These are phyloP conservation scores for Eira barbara DNA, from an alignment of 2,113 vertebrate genomes.

Conservation along the genomic window DNA sequence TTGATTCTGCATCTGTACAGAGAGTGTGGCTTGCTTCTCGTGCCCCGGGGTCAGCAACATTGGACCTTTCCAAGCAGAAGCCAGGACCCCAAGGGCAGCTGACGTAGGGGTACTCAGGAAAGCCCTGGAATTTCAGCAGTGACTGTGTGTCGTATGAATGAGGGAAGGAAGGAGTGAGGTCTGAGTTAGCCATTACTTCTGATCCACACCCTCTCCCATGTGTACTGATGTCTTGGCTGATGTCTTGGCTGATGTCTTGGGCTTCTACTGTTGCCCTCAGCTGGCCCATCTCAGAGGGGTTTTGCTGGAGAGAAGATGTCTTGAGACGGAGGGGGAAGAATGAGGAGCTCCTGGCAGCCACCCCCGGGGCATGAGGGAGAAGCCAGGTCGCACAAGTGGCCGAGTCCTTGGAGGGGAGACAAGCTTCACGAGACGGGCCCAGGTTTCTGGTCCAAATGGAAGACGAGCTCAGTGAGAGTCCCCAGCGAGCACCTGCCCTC, in stretches of 20 bases:
- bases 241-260: neutral
- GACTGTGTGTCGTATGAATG: neutral
- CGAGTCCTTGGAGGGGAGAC: too few relatives aligned
- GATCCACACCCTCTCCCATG: neutral
- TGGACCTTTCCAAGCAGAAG: neutral
- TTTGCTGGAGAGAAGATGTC: neutral
- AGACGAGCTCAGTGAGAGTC: neutral
- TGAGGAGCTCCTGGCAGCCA: neutral
- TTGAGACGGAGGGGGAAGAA: neutral
- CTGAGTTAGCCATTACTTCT: neutral
- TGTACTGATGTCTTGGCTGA: neutral
- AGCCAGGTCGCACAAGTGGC: rapidly evolving
- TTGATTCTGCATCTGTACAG: rapidly evolving
- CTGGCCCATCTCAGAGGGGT: neutral
- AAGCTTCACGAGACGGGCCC: too few relatives aligned
- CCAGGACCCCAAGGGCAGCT: neutral
- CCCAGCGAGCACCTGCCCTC: rapidly evolving
- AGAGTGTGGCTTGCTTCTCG: neutral
- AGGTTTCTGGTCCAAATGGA: neutral
- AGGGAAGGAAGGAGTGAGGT: neutral
- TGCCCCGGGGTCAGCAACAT: neutral
- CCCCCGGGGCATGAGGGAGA: rapidly evolving
- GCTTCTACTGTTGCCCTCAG: neutral
- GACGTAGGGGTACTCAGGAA: rapidly evolving
- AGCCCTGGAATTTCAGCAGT: rapidly evolving